Evolutionary conservation across 2,888 invertebrate species (phyloP).

Genomic region (Acleris emargana): DNA sequence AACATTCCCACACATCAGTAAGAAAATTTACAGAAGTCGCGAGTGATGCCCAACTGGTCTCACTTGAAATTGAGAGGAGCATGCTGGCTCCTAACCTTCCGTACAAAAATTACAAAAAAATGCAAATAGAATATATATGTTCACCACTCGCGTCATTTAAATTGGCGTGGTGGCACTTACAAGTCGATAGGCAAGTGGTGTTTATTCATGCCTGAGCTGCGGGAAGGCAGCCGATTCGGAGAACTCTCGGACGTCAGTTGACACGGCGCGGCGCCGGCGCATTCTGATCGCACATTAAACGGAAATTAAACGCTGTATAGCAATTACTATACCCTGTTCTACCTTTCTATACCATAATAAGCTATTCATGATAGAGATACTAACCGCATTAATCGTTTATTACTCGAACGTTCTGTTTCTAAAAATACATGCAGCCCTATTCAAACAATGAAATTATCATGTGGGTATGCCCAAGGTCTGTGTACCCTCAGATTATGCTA

Average conservation of each 20-base stretch:
- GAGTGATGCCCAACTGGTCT: too few species aligned
- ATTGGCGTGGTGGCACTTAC: conserved; percentile 1
- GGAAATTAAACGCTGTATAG: conserved; percentile 5
- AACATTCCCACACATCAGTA: too few species aligned
- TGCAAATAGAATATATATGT: background rate
- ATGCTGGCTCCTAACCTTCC: too few species aligned
- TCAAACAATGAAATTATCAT: conserved; percentile 61
- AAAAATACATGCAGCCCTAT: conserved; percentile 48
- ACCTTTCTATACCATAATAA: background rate
- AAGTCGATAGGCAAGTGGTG: conserved; percentile 54
- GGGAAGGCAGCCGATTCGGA: conserved; percentile 73
- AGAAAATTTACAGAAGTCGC: too few species aligned
- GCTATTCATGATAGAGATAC: background rate
- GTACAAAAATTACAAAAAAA: too few species aligned
- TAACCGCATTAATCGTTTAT: background rate
- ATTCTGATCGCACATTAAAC: conserved; percentile 53
- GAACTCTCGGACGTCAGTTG: conserved; percentile 60
- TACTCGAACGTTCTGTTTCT: conserved; percentile 11
- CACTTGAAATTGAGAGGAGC: too few species aligned
- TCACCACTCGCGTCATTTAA: background rate
- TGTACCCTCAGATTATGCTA: conserved; percentile 73
- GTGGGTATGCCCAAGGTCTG: conserved; percentile 69
- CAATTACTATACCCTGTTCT: background rate
- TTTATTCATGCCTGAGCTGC: conserved; percentile 71
- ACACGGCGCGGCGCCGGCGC: conserved; percentile 57